A percentile compares a stretch with the other conserved stretches of the same genome.
These are phyloP conservation scores for Calycopis cecrops DNA, from an alignment of 1,140 invertebrate species.

Conservation along the genomic window DNA sequence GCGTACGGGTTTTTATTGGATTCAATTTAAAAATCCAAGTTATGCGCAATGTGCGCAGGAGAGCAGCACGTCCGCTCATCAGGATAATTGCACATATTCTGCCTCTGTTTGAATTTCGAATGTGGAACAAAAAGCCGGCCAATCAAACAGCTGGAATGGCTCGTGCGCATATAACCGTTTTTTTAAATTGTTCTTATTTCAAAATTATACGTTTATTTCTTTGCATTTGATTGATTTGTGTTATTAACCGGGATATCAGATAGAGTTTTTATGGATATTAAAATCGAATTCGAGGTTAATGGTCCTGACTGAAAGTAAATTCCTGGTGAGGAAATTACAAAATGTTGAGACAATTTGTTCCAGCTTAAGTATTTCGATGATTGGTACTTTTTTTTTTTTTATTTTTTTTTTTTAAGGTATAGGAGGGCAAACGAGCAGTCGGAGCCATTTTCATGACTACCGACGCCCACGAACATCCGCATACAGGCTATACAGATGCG, in stretches of 20 bases:
- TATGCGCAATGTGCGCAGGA: constrained; percentile 35
- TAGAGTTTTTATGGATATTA: background rate
- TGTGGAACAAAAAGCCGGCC: constrained; percentile 43
- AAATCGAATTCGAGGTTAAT: no score
- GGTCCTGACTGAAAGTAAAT: no score
- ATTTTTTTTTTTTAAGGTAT: no score
- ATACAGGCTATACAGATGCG: no score
- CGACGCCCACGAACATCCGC: no score
- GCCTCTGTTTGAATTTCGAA: constrained; percentile 36
- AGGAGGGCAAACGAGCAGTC: no score
- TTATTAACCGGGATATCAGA: background rate
- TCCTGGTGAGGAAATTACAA: no score
- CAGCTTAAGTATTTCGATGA: no score
- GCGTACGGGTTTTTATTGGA: constrained; percentile 11
- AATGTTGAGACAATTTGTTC: no score
- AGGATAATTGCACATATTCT: constrained; percentile 40
- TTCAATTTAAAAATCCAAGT: constrained; percentile 2
- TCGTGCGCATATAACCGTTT: constrained; percentile 34
- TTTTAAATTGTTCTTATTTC: constrained; percentile 34
- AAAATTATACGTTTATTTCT: constrained; percentile 37
- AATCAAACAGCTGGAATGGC: constrained; percentile 44
- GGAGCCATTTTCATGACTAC: no score
- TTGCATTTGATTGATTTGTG: constrained; percentile 28
- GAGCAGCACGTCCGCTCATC: constrained; percentile 35
- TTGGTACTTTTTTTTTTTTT: no score